Base-by-base conservation (phyloP, 2,113 vertebrate species). In the Rafetus swinhoei region DNA sequence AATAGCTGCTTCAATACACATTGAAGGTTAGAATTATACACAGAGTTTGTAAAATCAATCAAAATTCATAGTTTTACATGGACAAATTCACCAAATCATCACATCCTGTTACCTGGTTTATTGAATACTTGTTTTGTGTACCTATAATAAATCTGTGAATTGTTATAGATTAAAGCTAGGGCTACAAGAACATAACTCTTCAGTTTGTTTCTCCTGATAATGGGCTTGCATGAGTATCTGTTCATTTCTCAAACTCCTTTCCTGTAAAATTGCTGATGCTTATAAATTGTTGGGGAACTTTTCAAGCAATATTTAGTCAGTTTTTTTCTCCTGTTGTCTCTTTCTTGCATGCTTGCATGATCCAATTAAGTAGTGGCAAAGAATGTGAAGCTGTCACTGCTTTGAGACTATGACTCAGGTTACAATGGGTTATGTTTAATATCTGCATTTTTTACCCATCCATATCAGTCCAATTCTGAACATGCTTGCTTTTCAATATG, bases 381-480 rank as follows among this genome's bases (percentile, higher is more conserved):
- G n/a, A 72, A 80, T 87, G 74, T 55, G 89, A 88, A 92, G 55
- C 62, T 87, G 80, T 84, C 69, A 74, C 69, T 35, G 27, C 45
- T 72, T 3, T 84, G 54, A 87, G 24, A 45, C 56, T 85, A 77
- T 80, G 79, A 90, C 90, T 84, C 84, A 88, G 62, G 59, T 92
- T 81, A 76, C 82, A 84, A 35, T 87, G 80, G 84, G 62, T 82
- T 86, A 88, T 87, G 82, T 95, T 95, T 96, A 88, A 92, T 89
- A 87, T 35, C 79, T 93, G n/a, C 62, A 93, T 83, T 87, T 93
- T 96, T 88, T 60, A 88, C 76, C 72, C 56, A 88, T 85, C 81
- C 80, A 92, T 84, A 88, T 90, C 6, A 1, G 45, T 81, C 59
- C 72, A 32, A 52, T 92, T 92, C 74, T 93, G 88, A 88, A 81